Evolutionary conservation across 2,797 vertebrate species (phyloP).

Genomic region (Dendrocincla fuliginosa): DNA sequence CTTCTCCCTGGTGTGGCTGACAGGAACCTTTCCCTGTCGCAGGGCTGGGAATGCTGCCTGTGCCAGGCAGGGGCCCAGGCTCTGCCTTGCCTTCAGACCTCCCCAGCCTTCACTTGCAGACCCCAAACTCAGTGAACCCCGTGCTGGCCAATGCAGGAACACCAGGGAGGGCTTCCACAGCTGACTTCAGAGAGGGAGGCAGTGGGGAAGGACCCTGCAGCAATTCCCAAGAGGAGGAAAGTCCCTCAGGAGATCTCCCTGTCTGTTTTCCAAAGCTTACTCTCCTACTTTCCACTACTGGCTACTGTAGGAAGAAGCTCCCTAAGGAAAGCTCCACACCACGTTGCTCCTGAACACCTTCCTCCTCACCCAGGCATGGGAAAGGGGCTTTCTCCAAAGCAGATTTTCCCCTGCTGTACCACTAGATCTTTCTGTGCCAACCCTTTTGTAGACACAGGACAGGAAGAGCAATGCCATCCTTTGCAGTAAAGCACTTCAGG

Average conservation of each 20-base stretch:
- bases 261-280: neutral
- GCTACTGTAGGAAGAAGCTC: neutral
- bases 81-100: neutral
- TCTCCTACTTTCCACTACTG: neutral
- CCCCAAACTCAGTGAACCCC: neutral
- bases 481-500: neutral
- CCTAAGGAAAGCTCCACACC: neutral
- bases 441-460: neutral
- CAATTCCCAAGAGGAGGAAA: neutral
- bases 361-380: neutral
- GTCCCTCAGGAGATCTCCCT: neutral
- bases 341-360: neutral
- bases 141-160: neutral
- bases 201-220: neutral
- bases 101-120: neutral
- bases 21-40: rapidly evolving
- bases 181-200: neutral
- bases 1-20: neutral
- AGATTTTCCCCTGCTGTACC: neutral
- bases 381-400: neutral
- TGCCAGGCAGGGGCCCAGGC: neutral
- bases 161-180: neutral
- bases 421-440: neutral
- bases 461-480: neutral
- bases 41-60: neutral